Evolutionary conservation across 2,888 invertebrate genomes (phyloP).

Genomic region (Odontothrips loti): DNA sequence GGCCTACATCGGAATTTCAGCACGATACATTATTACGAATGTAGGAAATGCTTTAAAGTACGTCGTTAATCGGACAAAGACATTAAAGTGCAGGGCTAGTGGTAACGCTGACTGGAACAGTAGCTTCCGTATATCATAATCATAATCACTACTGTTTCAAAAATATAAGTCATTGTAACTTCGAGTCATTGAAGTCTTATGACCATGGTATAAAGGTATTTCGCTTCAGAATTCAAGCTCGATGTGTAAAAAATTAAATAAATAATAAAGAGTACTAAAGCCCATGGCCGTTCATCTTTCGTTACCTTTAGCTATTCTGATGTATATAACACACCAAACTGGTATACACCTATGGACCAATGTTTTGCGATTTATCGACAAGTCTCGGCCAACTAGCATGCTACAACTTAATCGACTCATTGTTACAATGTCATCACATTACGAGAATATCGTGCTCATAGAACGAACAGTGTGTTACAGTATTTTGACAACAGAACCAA

Average conservation of each 20-base stretch:
- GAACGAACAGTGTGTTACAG: too few species aligned
- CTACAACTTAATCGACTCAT: too few species aligned
- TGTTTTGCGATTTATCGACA: too few species aligned
- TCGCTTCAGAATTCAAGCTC: slow-evolving; percentile 19
- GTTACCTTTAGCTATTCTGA: too few species aligned
- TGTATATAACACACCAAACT: too few species aligned
- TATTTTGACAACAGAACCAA: too few species aligned
- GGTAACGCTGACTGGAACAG: background rate
- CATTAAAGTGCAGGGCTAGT: slow-evolving; percentile 12
- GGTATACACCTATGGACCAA: too few species aligned
- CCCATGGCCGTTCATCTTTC: background rate
- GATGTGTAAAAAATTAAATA: slow-evolving; percentile 22
- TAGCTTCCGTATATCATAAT: background rate
- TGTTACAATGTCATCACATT: too few species aligned
- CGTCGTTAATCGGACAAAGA: background rate
- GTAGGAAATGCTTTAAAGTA: slow-evolving; percentile 20
- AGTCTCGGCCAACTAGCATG: too few species aligned
- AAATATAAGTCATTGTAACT: background rate
- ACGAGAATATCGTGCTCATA: too few species aligned
- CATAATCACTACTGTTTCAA: slow-evolving; percentile 10
- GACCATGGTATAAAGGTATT: background rate
- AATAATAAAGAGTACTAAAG: background rate
- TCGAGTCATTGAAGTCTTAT: background rate
- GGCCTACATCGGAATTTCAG: background rate
- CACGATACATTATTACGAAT: background rate